These are phyloP conservation scores for Neosilurus mollespiculum DNA, from an alignment of 2,797 vertebrate genomes.

Conservation along the genomic window DNA sequence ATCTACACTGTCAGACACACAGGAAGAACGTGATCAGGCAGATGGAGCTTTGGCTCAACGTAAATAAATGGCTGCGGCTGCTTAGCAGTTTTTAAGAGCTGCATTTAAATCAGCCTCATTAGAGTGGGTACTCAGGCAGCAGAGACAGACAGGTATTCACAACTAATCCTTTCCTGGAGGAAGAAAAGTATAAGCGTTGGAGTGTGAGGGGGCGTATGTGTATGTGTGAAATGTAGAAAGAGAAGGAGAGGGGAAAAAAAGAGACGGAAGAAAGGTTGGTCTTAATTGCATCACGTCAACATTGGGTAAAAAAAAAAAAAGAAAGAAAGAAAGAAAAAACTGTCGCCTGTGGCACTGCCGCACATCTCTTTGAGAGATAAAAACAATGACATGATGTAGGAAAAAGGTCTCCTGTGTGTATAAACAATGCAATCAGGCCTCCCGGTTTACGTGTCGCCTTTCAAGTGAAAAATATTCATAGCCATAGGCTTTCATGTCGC, in stretches of 20 bases:
- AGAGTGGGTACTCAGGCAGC: conserved; percentile 46
- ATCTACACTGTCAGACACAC: neutral
- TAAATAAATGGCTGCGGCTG: conserved; percentile 42
- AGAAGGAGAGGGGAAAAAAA: conserved; percentile 54
- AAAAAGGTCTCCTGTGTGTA: conserved; percentile 58
- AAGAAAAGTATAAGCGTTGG: conserved; percentile 51
- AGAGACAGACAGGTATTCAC: conserved; percentile 63
- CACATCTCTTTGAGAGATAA: conserved; percentile 43
- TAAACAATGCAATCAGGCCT: conserved; percentile 52
- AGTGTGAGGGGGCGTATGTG: neutral
- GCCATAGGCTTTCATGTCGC: conserved; percentile 61
- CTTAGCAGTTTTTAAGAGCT: conserved; percentile 50
- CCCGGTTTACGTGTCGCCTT: conserved; percentile 50
- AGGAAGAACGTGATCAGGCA: neutral
- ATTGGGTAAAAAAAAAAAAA: conserved; percentile 44
- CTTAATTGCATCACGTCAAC: conserved; percentile 70
- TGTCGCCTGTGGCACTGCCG: conserved; percentile 61
- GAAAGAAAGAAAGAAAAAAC: conserved; percentile 48
- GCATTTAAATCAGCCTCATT: conserved; percentile 61
- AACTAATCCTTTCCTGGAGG: conserved; percentile 58
- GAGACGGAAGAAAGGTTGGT: conserved; percentile 55
- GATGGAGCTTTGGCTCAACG: conserved; percentile 27
- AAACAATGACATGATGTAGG: conserved; percentile 39
- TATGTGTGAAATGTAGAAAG: neutral
- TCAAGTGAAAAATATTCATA: conserved; percentile 58